phyloP scores from a whole-genome alignment of 2,797 vertebrate species.

The Taeniopygia guttata region DNA sequence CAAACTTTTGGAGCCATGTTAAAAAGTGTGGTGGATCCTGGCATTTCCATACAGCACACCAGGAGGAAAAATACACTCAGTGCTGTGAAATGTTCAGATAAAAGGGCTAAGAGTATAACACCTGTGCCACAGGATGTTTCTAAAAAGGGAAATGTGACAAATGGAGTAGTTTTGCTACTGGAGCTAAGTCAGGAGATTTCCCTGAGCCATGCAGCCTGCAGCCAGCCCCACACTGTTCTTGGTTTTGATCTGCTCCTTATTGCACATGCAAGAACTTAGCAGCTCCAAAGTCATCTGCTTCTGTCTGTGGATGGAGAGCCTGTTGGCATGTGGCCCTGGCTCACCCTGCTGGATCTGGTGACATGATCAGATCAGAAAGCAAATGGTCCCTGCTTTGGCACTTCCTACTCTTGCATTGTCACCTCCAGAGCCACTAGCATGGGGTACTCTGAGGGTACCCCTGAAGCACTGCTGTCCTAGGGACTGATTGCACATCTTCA shows the following conservation, averaged over 20 bases:
- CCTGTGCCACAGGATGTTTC: neutral
- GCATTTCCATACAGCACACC: neutral
- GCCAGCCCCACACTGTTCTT: rapidly evolving
- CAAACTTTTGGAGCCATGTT: neutral
- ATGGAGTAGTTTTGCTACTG: neutral
- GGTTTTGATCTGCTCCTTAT: neutral
- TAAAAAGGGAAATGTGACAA: neutral
- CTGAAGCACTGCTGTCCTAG: neutral
- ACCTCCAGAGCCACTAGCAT: neutral
- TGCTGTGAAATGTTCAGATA: neutral
- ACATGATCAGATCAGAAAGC: neutral
- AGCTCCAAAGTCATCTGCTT: rapidly evolving
- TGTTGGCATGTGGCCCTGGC: neutral
- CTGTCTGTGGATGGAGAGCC: neutral
- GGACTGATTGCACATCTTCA: neutral
- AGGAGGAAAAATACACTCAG: neutral
- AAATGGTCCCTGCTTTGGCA: neutral
- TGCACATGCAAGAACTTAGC: neutral
- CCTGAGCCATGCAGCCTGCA: neutral
- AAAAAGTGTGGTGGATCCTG: neutral
- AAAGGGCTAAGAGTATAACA: neutral
- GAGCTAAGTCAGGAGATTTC: neutral
- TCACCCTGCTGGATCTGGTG: neutral
- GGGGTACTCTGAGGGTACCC: neutral
- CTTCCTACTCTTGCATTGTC: neutral